Conservation (phyloP, 2,113 vertebrate species). For the Lepidothrix coronata region DNA sequence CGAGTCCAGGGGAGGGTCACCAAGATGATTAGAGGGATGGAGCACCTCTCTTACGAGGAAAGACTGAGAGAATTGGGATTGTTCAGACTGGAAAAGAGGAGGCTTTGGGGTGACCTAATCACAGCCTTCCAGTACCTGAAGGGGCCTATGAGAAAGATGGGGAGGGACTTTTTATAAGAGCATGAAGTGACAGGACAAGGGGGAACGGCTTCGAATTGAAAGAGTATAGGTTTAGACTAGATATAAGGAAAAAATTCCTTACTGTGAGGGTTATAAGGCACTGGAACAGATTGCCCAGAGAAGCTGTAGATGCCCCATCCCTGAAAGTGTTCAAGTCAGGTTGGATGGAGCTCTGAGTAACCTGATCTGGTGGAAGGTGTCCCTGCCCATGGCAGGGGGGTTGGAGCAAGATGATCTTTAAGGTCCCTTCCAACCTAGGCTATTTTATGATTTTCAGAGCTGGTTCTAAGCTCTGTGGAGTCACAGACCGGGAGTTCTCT, state of each 20-base stretch:
- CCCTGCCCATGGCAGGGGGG: not conserved
- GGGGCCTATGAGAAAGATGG: not conserved
- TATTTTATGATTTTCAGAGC: not conserved
- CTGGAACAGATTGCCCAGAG: not conserved
- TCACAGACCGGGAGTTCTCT: not conserved
- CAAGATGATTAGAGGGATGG: not conserved
- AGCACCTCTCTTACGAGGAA: not conserved
- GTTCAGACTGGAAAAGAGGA: not conserved
- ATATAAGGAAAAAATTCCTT: not conserved
- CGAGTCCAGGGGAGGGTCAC: not conserved
- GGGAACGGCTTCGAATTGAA: not conserved
- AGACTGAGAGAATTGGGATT: not conserved
- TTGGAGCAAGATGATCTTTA: accelerated
- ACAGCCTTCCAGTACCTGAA: not conserved
- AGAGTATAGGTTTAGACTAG: not conserved
- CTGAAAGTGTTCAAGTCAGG: not conserved
- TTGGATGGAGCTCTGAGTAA: accelerated
- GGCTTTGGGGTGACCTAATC: not conserved
- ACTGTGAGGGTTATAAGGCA: not conserved
- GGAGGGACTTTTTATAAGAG: not conserved
- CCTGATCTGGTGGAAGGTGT: not conserved
- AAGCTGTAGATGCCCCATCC: accelerated
- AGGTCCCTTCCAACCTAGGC: not conserved
- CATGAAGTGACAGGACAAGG: not conserved
- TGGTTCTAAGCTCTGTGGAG: not conserved